These are phyloP conservation scores for Papilio elwesi DNA, from an alignment of 2,888 invertebrate genomes.

Conservation along the genomic window DNA sequence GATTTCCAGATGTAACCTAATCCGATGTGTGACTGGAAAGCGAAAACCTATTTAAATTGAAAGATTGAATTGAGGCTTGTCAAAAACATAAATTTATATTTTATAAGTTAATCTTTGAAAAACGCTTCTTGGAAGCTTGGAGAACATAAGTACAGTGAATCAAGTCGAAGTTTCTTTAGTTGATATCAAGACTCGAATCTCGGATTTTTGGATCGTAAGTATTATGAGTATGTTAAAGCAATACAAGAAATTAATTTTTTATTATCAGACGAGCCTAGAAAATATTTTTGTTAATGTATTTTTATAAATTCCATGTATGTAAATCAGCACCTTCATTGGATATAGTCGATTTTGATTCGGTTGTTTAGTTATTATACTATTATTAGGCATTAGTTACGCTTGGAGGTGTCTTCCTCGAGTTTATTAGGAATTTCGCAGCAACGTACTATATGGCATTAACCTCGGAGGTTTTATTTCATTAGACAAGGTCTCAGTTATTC, in stretches of 20 bases:
- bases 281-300: neutral
- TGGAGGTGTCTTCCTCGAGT: constrained; percentile 58
- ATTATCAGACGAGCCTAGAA: neutral
- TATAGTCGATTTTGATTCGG: constrained; percentile 7
- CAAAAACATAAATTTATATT: too few species aligned
- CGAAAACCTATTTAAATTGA: too few species aligned
- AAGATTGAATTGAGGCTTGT: too few species aligned
- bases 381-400: constrained; percentile 47
- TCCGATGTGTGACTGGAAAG: too few species aligned
- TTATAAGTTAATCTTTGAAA: too few species aligned
- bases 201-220: too few species aligned
- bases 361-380: constrained; percentile 22
- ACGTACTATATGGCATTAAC: constrained; percentile 59
- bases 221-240: neutral
- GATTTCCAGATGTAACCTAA: too few species aligned
- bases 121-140: too few species aligned
- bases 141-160: too few species aligned
- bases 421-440: constrained; percentile 55
- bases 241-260: neutral
- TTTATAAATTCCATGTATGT: neutral
- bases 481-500: constrained; percentile 67
- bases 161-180: too few species aligned
- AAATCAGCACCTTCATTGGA: neutral
- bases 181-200: too few species aligned
- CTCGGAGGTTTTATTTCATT: constrained; percentile 62